Conservation (phyloP, 2,888 invertebrate genomes). For the Agriopis aurantiaria region DNA sequence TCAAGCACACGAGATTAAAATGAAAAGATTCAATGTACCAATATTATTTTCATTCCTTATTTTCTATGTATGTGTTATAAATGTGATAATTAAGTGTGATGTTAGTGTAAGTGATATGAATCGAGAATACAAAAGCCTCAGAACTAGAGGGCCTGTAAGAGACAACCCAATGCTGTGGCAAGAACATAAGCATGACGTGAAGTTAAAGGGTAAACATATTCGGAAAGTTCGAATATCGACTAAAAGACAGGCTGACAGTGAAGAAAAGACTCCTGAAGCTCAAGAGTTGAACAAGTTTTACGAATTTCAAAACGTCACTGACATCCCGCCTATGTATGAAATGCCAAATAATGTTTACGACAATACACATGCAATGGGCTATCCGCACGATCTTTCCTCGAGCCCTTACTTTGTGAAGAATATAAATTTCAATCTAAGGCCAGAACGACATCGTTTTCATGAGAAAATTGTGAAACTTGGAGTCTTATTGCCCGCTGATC, state of each 20-base stretch:
- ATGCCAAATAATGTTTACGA: slow-evolving; percentile 59
- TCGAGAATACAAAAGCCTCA: slow-evolving; percentile 56
- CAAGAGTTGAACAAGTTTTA: slow-evolving; percentile 69
- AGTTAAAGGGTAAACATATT: slow-evolving; percentile 55
- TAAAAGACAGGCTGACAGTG: slow-evolving; percentile 60
- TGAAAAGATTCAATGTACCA: slow-evolving; percentile 53
- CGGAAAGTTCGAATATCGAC: slow-evolving; percentile 59
- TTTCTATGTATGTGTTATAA: slow-evolving; percentile 75
- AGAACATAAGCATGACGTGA: slow-evolving; percentile 59
- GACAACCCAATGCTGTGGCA: slow-evolving; percentile 59
- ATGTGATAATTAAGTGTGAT: slow-evolving; percentile 84
- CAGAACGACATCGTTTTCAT: slow-evolving; percentile 69
- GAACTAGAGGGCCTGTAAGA: slow-evolving; percentile 49
- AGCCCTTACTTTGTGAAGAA: slow-evolving; percentile 74
- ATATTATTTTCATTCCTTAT: slow-evolving; percentile 70
- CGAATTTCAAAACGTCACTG: slow-evolving; percentile 63
- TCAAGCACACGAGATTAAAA: slow-evolving; percentile 80
- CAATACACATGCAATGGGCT: slow-evolving; percentile 67
- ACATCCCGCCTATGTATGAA: slow-evolving; percentile 53
- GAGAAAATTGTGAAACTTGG: slow-evolving; percentile 87
- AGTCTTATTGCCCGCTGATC: slow-evolving; percentile 88
- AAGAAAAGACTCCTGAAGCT: slow-evolving; percentile 62
- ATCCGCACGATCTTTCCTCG: slow-evolving; percentile 72
- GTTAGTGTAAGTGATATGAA: slow-evolving; percentile 77
- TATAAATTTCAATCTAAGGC: slow-evolving; percentile 74